Conservation (phyloP, 2,113 vertebrate species). For the Peucedramus taeniatus region DNA sequence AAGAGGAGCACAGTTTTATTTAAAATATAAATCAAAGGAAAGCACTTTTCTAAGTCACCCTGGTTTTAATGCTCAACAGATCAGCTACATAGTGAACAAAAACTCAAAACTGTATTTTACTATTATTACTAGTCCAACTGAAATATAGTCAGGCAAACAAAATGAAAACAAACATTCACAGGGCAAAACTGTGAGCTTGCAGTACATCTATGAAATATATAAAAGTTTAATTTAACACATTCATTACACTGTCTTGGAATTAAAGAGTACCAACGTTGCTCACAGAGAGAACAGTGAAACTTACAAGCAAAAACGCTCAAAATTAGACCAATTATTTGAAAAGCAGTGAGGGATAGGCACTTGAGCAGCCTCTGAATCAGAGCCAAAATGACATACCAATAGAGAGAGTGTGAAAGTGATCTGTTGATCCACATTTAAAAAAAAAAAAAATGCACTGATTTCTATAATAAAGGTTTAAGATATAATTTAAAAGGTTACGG, state of each 20-base stretch:
- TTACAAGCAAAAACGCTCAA: neutral
- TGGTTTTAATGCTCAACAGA: neutral
- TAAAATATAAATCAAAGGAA: neutral
- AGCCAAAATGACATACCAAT: neutral
- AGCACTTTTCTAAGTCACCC: neutral
- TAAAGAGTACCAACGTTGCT: neutral
- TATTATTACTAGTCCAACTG: neutral
- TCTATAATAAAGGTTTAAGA: neutral
- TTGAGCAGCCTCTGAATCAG: neutral
- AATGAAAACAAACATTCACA: neutral
- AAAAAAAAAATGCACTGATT: neutral
- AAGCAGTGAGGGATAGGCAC: neutral
- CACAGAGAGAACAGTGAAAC: neutral
- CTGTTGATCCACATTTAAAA: neutral
- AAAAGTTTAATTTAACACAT: neutral
- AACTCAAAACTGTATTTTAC: neutral
- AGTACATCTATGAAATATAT: accelerated
- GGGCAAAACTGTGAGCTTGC: neutral
- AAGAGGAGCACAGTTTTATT: neutral
- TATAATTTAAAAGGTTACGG: neutral
- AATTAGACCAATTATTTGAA: neutral
- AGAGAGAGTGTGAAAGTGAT: neutral
- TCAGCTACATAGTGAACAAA: neutral
- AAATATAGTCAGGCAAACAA: neutral
- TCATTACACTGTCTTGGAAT: neutral